Base-by-base conservation (phyloP, 2,888 invertebrate species). In the Polyommatus icarus region DNA sequence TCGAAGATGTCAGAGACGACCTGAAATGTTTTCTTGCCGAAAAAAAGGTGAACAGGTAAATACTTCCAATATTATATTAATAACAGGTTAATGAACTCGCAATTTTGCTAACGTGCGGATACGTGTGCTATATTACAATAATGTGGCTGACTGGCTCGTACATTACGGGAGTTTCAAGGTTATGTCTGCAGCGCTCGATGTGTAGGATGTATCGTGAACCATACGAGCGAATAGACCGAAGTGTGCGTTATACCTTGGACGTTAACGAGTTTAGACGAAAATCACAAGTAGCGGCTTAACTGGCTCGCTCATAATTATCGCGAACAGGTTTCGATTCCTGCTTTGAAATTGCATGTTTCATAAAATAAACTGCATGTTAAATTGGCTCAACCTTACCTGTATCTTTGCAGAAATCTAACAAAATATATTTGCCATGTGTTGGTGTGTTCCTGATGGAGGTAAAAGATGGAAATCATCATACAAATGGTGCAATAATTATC, bases 41-140 rank as follows among this genome's bases (percentile, higher is more conserved):
- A 86, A 90, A 87, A 89, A 90, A 87, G 89, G 87, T 88, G 91
- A 92, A 93, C 92, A 93, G 94, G 94, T 94, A 93, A 92, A 93
- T 91, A 93, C 85, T 87, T 87, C 87, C 84, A 83, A 76, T 78
- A 76, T 78, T 78, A 79, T 76, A 73, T 67, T 67, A 77, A 67
- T 76, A 72, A 79, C 79, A 79, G 75, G 50, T 50, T 29, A 75
- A 75, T 54, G 75, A 75, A 78, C 61, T 54, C 29, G 24, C 20
- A 76, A 77, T 76, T 78, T 78, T 77, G 76, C 76, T 77, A 46
- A 72, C 76, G 78, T 78, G 78, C 54, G 71, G 77, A 76, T 29
- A 75, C 46, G 71, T 71, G 78, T 76, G 20, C 77, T 77, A 77
- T 79, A 78, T 81, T 78, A 76, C 78, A 73, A 76, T 80, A 54